phyloP scores from a whole-genome alignment of 2,797 vertebrate species.

The Smutsia temminckii region DNA sequence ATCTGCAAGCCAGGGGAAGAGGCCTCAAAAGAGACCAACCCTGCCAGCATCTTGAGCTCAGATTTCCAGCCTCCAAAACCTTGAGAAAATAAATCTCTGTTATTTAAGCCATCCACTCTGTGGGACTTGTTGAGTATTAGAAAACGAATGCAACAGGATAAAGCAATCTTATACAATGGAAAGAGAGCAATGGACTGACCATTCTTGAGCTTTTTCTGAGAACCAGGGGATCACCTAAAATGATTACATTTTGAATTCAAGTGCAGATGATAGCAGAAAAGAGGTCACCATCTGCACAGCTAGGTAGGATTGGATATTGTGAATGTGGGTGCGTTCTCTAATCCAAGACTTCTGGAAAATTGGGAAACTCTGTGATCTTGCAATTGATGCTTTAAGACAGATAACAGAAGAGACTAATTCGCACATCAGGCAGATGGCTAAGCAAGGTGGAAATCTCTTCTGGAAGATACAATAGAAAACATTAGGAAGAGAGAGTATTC shows the following conservation, averaged over 20 bases:
- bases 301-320: not conserved
- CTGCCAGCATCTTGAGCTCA: not conserved
- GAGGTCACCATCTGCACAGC: not conserved
- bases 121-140: not conserved
- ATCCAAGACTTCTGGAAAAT: not conserved
- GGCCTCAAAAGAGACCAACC: not conserved
- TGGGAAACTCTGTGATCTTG: not conserved
- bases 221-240: not conserved
- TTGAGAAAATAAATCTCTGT: not conserved
- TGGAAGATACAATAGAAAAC: not conserved
- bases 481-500: not conserved
- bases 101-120: not conserved
- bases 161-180: not conserved
- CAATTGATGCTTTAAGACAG: not conserved
- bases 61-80: not conserved
- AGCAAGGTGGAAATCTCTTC: not conserved
- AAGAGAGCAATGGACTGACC: not conserved
- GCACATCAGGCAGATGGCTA: not conserved
- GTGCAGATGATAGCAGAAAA: not conserved
- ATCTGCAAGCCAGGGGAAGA: not conserved
- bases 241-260: not conserved
- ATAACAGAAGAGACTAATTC: constrained; percentile 15
- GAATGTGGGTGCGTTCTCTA: not conserved
- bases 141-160: not conserved
- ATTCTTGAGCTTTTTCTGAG: not conserved